A percentile compares a stretch with the other conserved stretches of the same genome.
phyloP scores from a whole-genome alignment of 2,113 vertebrate genomes.

The Cyprinodon variegatus region DNA sequence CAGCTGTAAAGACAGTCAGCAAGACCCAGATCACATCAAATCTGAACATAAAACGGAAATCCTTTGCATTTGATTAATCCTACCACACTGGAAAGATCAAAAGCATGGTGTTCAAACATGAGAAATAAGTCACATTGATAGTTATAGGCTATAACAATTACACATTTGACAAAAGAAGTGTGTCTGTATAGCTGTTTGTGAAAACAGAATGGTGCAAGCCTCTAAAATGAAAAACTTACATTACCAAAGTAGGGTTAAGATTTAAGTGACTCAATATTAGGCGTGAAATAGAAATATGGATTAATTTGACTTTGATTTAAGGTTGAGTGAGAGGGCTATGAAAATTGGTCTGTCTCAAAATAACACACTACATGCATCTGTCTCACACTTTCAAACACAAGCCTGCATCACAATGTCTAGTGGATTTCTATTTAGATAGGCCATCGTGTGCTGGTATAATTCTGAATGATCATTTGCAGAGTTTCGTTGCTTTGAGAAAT shows the following conservation, averaged over 20 bases:
- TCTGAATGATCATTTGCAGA: neutral
- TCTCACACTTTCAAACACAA: no score
- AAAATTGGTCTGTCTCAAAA: neutral
- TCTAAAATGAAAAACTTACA: neutral
- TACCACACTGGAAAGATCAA: slow-evolving; percentile 16
- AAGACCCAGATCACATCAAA: slow-evolving; percentile 29
- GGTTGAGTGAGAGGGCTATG: no score
- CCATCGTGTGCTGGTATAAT: neutral
- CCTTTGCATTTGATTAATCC: slow-evolving; percentile 35
- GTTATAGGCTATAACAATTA: neutral
- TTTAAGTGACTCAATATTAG: no score
- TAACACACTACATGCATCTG: neutral
- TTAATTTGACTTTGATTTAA: neutral
- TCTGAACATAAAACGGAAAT: slow-evolving; percentile 30
- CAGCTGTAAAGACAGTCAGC: slow-evolving; percentile 54
- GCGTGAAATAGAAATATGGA: neutral
- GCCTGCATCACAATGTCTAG: no score
- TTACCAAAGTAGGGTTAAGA: neutral
- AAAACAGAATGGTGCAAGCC: neutral
- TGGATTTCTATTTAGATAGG: no score
- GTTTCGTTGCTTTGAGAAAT: neutral
- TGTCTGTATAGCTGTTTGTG: neutral
- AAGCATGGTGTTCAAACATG: slow-evolving; percentile 12
- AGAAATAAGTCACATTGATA: slow-evolving; percentile 14
- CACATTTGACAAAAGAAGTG: neutral